These are phyloP conservation scores for Python bivittatus DNA, from an alignment of 2,113 vertebrate species.

Conservation along the genomic window DNA sequence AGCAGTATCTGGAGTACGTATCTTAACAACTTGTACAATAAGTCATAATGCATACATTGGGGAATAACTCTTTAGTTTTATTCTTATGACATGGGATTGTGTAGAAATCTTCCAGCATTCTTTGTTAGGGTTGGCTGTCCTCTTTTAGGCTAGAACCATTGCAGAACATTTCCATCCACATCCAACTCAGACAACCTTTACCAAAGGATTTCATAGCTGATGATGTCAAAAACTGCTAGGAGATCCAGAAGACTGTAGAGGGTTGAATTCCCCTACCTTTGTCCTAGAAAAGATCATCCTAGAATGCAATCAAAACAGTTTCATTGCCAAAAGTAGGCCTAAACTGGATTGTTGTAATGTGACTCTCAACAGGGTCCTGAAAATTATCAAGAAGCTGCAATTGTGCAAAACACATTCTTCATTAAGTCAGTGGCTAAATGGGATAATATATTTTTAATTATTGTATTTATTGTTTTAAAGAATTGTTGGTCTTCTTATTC, in stretches of 20 bases:
- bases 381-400: neutral
- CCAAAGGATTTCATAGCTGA: neutral
- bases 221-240: neutral
- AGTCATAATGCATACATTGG: slow-evolving; percentile 53
- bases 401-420: neutral
- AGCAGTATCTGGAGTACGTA: slow-evolving; percentile 34
- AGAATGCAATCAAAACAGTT: neutral
- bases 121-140: neutral
- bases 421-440: neutral
- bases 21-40: slow-evolving; percentile 55
- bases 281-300: neutral
- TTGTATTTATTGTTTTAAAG: neutral
- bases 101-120: neutral
- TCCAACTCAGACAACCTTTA: neutral
- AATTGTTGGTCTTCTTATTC: neutral
- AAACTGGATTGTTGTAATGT: neutral
- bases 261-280: neutral
- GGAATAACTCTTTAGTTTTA: slow-evolving; percentile 26
- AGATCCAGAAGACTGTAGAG: neutral
- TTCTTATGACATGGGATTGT: neutral
- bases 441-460: neutral
- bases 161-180: neutral
- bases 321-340: neutral
- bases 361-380: neutral
- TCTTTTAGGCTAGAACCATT: neutral